phyloP scores from a whole-genome alignment of 2,113 vertebrate genomes.

The Poecilia latipinna region DNA sequence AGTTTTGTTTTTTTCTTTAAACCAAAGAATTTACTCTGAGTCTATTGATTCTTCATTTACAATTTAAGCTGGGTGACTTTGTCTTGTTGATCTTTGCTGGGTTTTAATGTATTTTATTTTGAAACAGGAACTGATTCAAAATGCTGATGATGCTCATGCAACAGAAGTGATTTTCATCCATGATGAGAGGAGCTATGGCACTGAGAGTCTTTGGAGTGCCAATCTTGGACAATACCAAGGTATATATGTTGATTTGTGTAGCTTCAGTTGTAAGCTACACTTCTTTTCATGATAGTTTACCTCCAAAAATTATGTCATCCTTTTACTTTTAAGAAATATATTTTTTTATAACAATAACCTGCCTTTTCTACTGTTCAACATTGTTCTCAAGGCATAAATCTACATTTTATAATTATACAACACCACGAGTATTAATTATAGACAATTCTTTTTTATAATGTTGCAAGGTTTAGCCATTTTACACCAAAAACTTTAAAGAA shows the following conservation, averaged over 20 bases:
- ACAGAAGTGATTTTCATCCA: not conserved
- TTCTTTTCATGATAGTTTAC: not conserved
- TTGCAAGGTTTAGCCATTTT: too few relatives aligned
- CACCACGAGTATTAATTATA: too few relatives aligned
- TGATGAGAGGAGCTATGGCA: not conserved
- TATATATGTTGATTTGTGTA: not conserved
- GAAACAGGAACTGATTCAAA: not conserved
- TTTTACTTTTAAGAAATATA: too few relatives aligned
- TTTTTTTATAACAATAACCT: too few relatives aligned
- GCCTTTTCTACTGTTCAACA: too few relatives aligned
- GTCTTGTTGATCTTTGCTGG: not conserved
- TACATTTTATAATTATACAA: too few relatives aligned
- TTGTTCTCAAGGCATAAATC: too few relatives aligned
- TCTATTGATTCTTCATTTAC: not conserved
- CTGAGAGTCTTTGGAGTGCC: not conserved
- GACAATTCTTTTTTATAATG: too few relatives aligned
- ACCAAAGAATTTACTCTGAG: not conserved
- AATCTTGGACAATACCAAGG: not conserved
- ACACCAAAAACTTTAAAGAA: too few relatives aligned
- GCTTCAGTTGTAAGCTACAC: not conserved
- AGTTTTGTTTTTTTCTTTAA: too few relatives aligned
- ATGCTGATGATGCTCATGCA: not conserved
- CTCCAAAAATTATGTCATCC: too few relatives aligned
- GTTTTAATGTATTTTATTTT: not conserved
- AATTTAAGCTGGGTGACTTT: not conserved